Base-by-base conservation (phyloP, 2,888 invertebrate species). In the Morpho achilles region DNA sequence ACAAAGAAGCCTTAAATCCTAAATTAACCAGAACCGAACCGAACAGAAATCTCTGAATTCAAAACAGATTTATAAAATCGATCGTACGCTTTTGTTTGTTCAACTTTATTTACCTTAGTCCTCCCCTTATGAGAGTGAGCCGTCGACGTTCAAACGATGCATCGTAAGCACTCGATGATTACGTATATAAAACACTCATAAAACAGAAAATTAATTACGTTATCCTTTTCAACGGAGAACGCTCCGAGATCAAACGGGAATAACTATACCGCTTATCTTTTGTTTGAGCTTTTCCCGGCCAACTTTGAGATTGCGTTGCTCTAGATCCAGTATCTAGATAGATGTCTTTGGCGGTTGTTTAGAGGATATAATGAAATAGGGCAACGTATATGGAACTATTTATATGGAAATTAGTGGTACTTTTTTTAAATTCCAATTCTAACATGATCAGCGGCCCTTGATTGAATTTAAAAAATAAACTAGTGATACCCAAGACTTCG, bases 251-350 rank as follows among this genome's bases (percentile, higher is more conserved):
- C 39, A 49, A 55, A 44, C 50, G 42, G 45, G 52, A 46, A 47
- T 48, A 56, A 55, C 43, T 59, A 53, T 44, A 47, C 50, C 47
- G 53, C 53, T 62, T 56, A 59, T 59, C 59, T 41, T 53, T 53
- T 59, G 56, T 59, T 59, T 54, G 53, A 61, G 53, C 42, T 57
- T 50, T 59, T 16, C 42, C 50, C 52, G 47, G 10, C 42, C 59
- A 45, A 44, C 47, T 62, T 40, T 9, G 45, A 59, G 56, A 56
- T 58, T 45, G 53, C 53, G 43, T 55, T 23, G 55, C 47, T 52
- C 61, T 62, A 56, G 61, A 61, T 61, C 22, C 50, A 50, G 53
- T 53, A 41, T 40, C 53, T 50, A 61, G 61, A 62, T 62, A 56
- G 55, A 53, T 56, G 61, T 53, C 32, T 56, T 51, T 59, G 61